Evolutionary conservation across 2,888 invertebrate genomes (phyloP), one percentile per base, ranked within the genome.

Genomic region (Synergus umbraculus): DNA sequence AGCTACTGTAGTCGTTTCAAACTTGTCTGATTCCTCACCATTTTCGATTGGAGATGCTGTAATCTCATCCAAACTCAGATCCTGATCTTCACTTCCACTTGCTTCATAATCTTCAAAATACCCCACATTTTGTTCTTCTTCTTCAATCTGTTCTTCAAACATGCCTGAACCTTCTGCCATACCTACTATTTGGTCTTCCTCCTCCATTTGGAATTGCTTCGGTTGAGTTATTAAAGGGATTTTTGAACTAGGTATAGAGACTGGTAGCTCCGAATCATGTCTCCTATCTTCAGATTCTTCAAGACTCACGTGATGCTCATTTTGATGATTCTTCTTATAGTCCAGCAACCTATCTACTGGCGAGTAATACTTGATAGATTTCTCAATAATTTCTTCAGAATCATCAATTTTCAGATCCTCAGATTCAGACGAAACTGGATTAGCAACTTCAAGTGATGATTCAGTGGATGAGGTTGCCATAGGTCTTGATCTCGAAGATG

Each of bases 331-430:
- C 44, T 80, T 83, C 66, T 83, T 82, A 58, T 89, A 88, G 5
- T 87, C 81, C 9, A 87, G 37, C 29, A 86, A 76, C 76, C 86
- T 80, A 79, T 86, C 86, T 4, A 81, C 78, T 1, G 86, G 87
- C 0, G 88, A 87, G 69, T 87, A 89, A 84, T 89, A 88, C 76
- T 86, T 85, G 29, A 83, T 89, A 3, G 89, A 86, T 15, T 81
- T 81, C 8, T 85, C 85, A 18, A 80, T 10, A 9, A 79, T 76
- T 13, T 79, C 79, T 10, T 77, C 67, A 22, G 77, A 76, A 4
- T 41, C 29, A 77, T 82, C 77, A 4, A 54, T 2, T 54, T 54
- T 0, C n/a, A n/a, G 9, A 9, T 54, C 8, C 5, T 49, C 29
- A 13, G 69, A 69, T 46, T 69, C 69, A 46, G 29, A 29, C 12